phyloP scores from a whole-genome alignment of 2,113 vertebrate genomes.

The Atherinomorus stipes region DNA sequence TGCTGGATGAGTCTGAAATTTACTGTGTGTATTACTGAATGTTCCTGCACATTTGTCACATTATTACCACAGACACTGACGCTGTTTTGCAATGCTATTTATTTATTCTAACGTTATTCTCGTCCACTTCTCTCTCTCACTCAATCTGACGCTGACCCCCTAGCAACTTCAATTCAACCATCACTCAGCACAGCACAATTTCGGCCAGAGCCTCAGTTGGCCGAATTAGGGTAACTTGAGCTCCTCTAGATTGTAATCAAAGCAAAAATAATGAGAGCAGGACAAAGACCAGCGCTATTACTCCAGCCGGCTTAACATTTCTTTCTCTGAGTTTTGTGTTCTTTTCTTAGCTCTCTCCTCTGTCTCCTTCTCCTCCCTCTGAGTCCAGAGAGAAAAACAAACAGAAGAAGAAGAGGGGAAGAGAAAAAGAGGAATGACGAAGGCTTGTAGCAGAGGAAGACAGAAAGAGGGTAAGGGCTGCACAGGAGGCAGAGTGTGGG shows the following conservation, averaged over 20 bases:
- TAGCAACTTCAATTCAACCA: constrained; percentile 76
- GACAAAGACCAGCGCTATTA: constrained; percentile 75
- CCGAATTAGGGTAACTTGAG: constrained; percentile 78
- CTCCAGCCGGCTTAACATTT: constrained; percentile 71
- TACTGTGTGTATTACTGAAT: constrained; percentile 39
- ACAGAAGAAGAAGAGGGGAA: constrained; percentile 34
- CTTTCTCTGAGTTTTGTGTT: constrained; percentile 40
- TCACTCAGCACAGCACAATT: constrained; percentile 83
- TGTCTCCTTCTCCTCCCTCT: constrained; percentile 26
- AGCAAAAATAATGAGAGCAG: constrained; percentile 80
- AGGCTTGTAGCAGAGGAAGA: constrained; percentile 29
- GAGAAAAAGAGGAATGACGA: not conserved
- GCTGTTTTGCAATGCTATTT: constrained; percentile 41
- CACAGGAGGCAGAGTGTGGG: constrained; percentile 32
- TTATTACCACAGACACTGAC: constrained; percentile 49
- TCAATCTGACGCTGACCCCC: constrained; percentile 33
- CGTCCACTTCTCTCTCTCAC: not conserved
- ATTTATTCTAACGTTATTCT: constrained; percentile 31
- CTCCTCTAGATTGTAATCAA: constrained; percentile 82
- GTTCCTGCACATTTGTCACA: constrained; percentile 36
- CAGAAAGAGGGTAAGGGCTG: constrained; percentile 24
- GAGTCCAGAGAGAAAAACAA: constrained; percentile 66
- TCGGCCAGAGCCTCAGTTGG: constrained; percentile 70
- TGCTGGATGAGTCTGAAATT: constrained; percentile 50
- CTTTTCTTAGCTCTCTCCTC: constrained; percentile 8